These are phyloP conservation scores for Carduelis carduelis DNA, from an alignment of 2,797 vertebrate genomes.

Conservation along the genomic window DNA sequence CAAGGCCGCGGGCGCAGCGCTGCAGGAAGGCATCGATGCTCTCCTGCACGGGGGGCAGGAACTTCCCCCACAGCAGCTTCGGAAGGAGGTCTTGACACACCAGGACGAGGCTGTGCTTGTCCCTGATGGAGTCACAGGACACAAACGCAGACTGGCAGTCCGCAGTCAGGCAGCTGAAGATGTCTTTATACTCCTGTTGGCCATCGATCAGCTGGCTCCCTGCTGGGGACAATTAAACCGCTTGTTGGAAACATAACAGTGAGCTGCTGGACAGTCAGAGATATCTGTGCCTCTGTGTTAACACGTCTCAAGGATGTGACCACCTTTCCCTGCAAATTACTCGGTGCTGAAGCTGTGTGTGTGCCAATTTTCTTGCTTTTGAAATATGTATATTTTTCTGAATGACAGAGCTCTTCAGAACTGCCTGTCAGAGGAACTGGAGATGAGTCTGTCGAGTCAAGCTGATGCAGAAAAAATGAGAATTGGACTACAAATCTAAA, in stretches of 20 bases:
- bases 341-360: not conserved
- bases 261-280: not conserved
- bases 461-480: not conserved
- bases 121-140: conserved; percentile 72
- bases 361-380: not conserved
- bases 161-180: conserved; percentile 80
- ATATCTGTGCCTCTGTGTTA: not conserved
- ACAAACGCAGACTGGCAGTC: conserved; percentile 66
- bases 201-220: conserved; percentile 39
- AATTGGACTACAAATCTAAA: not conserved
- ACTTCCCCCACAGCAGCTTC: conserved; percentile 69
- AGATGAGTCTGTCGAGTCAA: not conserved
- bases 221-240: conserved; percentile 22
- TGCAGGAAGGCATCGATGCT: conserved; percentile 65
- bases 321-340: not conserved
- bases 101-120: conserved; percentile 74
- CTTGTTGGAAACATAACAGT: not conserved
- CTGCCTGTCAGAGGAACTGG: not conserved
- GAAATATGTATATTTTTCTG: conserved; percentile 6
- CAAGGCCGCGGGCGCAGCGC: conserved; percentile 49
- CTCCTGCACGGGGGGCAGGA: conserved; percentile 56
- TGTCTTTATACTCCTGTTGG: conserved; percentile 63
- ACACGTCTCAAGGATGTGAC: not conserved
- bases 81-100: conserved; percentile 78
- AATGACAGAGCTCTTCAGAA: not conserved